Conservation (phyloP, 1,140 invertebrate species). For the Maconellicoccus hirsutus region DNA sequence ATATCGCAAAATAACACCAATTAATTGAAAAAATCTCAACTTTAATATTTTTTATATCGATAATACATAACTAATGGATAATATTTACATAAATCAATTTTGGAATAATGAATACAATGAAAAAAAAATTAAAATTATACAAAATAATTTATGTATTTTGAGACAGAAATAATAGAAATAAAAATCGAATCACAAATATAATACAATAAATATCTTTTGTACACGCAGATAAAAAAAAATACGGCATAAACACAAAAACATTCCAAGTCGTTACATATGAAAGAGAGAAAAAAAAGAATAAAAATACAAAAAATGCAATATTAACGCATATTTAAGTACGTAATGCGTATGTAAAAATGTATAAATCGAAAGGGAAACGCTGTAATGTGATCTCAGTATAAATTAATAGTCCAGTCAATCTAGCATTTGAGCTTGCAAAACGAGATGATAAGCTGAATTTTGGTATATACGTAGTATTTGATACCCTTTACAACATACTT, state of each 20-base stretch:
- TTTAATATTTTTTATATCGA: neutral
- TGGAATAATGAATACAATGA: neutral
- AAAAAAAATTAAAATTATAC: neutral
- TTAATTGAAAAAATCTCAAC: no score
- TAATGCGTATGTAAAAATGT: neutral
- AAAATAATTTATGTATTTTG: slow-evolving; percentile 9
- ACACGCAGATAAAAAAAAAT: slow-evolving; percentile 3
- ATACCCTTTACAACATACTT: no score
- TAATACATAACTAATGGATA: neutral
- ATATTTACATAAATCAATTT: neutral
- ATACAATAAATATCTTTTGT: slow-evolving; percentile 15
- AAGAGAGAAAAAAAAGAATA: neutral
- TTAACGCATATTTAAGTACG: slow-evolving; percentile 20
- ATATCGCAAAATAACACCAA: no score
- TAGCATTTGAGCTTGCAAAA: no score
- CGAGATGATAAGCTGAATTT: no score
- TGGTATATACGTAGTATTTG: no score
- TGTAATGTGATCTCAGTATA: neutral
- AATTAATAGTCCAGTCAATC: no score
- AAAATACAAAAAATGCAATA: neutral
- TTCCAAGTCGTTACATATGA: neutral
- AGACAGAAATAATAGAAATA: neutral
- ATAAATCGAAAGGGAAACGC: neutral
- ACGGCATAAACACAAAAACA: slow-evolving; percentile 4
- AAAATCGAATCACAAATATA: neutral